Base-by-base conservation (phyloP, 2,797 vertebrate genomes). In the Telmatherina bonti region DNA sequence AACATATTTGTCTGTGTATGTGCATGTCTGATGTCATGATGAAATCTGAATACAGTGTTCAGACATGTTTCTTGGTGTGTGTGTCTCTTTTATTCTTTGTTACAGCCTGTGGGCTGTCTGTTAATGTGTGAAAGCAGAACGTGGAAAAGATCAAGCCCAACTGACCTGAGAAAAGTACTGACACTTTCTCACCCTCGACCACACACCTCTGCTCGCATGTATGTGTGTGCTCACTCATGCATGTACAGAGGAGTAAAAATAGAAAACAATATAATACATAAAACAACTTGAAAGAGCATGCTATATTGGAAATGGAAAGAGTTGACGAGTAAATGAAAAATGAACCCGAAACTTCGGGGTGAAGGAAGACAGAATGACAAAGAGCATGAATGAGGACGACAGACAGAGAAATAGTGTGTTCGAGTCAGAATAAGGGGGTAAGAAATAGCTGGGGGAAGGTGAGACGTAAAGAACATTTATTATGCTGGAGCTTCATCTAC, bases 61-160 rank as follows among this genome's bases (percentile, higher is more conserved):
- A 67, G 67, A 76, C 62, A 78, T 63, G 60, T 76, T 57, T 71
- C 62, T 64, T 33, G 79, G 7, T 57, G 67, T 67, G 41, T 67
- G 31, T 62, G 5, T 45, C 7, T 67, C 31, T 55, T 33, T 74
- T 13, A 12, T 75, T 79, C 72, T 87, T 66, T 86, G 76, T 83
- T 86, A 83, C 78, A 76, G 89, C 84, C 83, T 72, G 68, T 30
- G 18, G 90, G 84, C 74, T 81, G 79, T 70, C 81, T 81, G 79
- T 85, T 88, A 86, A 91, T 86, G 90, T 93, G 89, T 82, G 90
- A 93, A 91, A 81, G 84, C 89, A 92, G 83, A 85, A 88, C 88
- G 87, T 92, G 85, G 89, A 93, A 91, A 87, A 89, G 87, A 92
- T 91, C 88, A 88, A 91, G 89, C 83, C 87, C 78, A 92, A 89